phyloP scores from a whole-genome alignment of 2,888 invertebrate genomes.

The Bellardia bayeri region DNA sequence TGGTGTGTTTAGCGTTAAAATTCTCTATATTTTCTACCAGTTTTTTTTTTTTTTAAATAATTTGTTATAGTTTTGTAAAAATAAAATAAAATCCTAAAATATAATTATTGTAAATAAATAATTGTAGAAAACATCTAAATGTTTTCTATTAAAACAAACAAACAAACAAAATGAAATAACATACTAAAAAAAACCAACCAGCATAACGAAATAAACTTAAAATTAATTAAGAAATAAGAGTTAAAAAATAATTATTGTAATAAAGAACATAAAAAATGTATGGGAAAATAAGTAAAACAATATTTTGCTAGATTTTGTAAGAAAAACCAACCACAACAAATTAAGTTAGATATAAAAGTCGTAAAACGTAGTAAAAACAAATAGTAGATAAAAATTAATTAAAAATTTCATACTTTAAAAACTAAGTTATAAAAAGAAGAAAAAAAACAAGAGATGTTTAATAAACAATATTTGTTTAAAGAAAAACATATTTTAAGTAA shows the following conservation, averaged over 20 bases:
- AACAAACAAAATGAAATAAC: slow-evolving; percentile 33
- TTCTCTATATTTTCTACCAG: slow-evolving; percentile 8
- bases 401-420: slow-evolving; percentile 63
- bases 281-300: slow-evolving; percentile 45
- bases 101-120: slow-evolving; percentile 37
- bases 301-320: slow-evolving; percentile 71
- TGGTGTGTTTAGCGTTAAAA: slow-evolving; percentile 15
- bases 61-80: slow-evolving; percentile 48
- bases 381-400: slow-evolving; percentile 66
- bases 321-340: slow-evolving; percentile 55
- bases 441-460: slow-evolving; percentile 31
- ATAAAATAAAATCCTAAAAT: slow-evolving; percentile 52
- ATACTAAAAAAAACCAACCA: slow-evolving; percentile 40
- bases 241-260: neutral
- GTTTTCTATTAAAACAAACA: slow-evolving; percentile 66
- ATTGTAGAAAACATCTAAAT: slow-evolving; percentile 56
- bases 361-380: slow-evolving; percentile 65
- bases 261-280: slow-evolving; percentile 45
- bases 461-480: slow-evolving; percentile 71
- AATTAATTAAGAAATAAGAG: slow-evolving; percentile 58
- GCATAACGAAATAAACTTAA: slow-evolving; percentile 59
- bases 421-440: slow-evolving; percentile 27
- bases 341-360: slow-evolving; percentile 66
- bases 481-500: slow-evolving; percentile 11
- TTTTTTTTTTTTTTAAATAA: slow-evolving; percentile 31